Conservation (phyloP, 2,797 vertebrate genomes). For the Eutrigla gurnardus region DNA sequence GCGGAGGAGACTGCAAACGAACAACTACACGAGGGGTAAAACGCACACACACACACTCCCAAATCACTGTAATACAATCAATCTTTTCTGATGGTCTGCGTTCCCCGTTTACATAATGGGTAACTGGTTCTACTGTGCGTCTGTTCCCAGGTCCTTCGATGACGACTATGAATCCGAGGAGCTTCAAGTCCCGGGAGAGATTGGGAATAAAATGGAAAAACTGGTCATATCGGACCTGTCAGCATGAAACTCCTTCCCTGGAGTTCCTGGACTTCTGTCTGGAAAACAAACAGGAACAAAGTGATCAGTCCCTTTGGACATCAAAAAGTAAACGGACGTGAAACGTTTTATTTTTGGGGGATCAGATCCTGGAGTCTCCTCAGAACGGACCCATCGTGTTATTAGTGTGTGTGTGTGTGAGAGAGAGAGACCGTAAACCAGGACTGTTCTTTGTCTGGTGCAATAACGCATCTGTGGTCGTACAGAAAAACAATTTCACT, state of each 20-base stretch:
- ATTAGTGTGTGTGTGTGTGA: conserved; percentile 65
- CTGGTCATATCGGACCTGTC: conserved; percentile 92
- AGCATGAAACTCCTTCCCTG: conserved; percentile 74
- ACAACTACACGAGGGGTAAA: conserved; percentile 94
- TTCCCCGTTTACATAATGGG: too few relatives aligned
- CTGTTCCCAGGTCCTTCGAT: conserved; percentile 92
- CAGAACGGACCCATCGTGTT: conserved; percentile 29
- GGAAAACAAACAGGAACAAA: conserved; percentile 49
- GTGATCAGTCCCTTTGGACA: conserved; percentile 17
- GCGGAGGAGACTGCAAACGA: conserved; percentile 97
- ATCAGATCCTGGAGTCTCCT: conserved; percentile 31
- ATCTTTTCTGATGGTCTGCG: background rate
- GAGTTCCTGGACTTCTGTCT: conserved; percentile 62
- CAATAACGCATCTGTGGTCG: conserved; percentile 52
- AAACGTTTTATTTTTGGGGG: background rate
- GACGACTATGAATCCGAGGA: conserved; percentile 97
- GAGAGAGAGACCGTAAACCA: conserved; percentile 68
- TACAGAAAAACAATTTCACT: conserved; percentile 48
- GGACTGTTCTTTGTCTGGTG: conserved; percentile 57
- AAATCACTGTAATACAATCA: background rate
- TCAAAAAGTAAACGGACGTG: conserved; percentile 34
- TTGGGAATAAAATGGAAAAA: conserved; percentile 94
- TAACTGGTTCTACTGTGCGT: conserved; percentile 4
- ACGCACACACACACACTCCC: background rate
- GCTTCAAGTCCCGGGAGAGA: conserved; percentile 88